Evolutionary conservation across 1,140 invertebrate genomes (phyloP), one percentile per base, ranked within the genome.

Genomic region (Lordiphosa stackelbergi): DNA sequence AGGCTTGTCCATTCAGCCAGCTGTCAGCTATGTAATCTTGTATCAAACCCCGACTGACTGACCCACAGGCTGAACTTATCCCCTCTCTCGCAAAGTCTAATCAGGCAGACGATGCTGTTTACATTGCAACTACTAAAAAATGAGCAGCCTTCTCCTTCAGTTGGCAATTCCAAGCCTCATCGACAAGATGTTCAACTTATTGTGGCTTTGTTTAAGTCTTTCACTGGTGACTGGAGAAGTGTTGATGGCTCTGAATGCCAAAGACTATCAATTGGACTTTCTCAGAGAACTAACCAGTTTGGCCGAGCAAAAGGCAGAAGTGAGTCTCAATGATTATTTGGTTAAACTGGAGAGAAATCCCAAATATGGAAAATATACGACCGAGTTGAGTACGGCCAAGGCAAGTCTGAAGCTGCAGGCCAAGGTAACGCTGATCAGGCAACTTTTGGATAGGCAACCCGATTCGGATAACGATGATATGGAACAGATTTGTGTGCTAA

Each of bases 351-450:
- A 53, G 16, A 4, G 4, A 8, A 55, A 56, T 53, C 13, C 31
- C 10, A 41, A 34, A 12, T 72, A 65, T 55, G 46, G 5, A 38
- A 73, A 78, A 45, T 73, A 84, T 28, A 47, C 36, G 1, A 13
- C 3, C 0, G 60, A 73, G 2, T n/a, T 83, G n/a, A 10, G 19
- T 11, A n/a, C 11, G 1, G 77, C 58, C 1, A 40, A 58, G 0
- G 38, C 58, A 0, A 36, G 55, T 1, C n/a, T 9, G 0, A 64
- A 60, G 35, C 28, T 85, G 1, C 62, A 61, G 19, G 2, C 46
- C 4, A 86, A 86, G 60, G 66, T 79, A 45, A 45, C 81, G 22
- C 62, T 86, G 0, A 69, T 86, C 35, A 86, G 83, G 41, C 84
- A 86, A 28, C 47, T 79, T 19, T 40, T 86, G 4, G 84, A 86